Percentiles rank a stretch among this genome's conserved stretches.
Evolutionary conservation across 2,888 invertebrate genomes (phyloP).

Genomic region (Dasysyrphus albostriatus): DNA sequence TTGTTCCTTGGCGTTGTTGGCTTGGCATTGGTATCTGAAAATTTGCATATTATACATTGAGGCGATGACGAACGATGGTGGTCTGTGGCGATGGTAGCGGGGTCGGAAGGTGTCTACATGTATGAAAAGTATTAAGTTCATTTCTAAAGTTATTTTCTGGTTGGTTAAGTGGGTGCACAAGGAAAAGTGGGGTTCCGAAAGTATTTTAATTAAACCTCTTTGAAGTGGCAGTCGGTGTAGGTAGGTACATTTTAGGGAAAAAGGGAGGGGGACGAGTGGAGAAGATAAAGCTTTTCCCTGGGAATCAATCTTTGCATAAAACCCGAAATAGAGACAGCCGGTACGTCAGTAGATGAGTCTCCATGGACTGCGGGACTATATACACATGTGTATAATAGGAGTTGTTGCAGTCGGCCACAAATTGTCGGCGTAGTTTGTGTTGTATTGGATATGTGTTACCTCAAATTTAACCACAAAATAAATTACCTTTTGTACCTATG

Average conservation of each 20-base stretch:
- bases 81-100: not conserved
- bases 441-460: slow-evolving; percentile 62
- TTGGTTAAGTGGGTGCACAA: slow-evolving; percentile 50
- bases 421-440: slow-evolving; percentile 55
- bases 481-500: slow-evolving; percentile 48
- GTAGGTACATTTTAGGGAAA: not conserved
- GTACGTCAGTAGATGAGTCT: slow-evolving; percentile 28
- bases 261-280: not conserved
- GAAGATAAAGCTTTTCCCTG: not conserved
- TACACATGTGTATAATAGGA: not conserved
- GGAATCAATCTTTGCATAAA: slow-evolving; percentile 35
- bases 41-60: slow-evolving; percentile 30
- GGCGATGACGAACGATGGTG: slow-evolving; percentile 1
- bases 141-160: slow-evolving; percentile 56
- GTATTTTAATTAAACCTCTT: slow-evolving; percentile 70
- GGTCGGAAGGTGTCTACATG: not conserved
- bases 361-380: no score
- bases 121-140: slow-evolving; percentile 39
- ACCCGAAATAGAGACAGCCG: slow-evolving; percentile 29
- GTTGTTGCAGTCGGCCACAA: slow-evolving; percentile 42
- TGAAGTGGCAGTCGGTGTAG: not conserved
- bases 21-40: slow-evolving; percentile 4
- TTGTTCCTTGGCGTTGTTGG: slow-evolving; percentile 11
- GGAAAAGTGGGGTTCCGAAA: slow-evolving; percentile 2
- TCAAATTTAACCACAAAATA: slow-evolving; percentile 62